A percentile compares a stretch with the other conserved stretches of the same genome.
These are phyloP conservation scores for Valencia hispanica DNA, from an alignment of 2,797 vertebrate species.

Conservation along the genomic window DNA sequence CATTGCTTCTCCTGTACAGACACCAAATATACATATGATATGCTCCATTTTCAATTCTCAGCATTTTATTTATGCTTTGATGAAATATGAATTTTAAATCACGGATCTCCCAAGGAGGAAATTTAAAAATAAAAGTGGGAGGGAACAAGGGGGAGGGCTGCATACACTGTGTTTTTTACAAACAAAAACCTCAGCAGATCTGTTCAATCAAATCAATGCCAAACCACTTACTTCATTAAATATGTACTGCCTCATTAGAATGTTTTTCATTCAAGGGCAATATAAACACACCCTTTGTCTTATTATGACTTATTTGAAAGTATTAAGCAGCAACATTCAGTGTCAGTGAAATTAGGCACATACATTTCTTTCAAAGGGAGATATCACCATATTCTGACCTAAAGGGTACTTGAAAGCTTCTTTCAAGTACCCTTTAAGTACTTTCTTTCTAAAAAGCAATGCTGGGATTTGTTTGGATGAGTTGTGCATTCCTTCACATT, in stretches of 20 bases:
- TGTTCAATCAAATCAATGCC: conserved; percentile 60
- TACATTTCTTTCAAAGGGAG: not conserved
- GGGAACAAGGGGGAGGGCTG: conserved; percentile 18
- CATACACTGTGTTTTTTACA: conserved; percentile 32
- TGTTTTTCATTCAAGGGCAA: conserved; percentile 43
- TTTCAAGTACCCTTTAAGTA: conserved; percentile 28
- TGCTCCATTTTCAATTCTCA: conserved; percentile 55
- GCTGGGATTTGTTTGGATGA: conserved; percentile 20
- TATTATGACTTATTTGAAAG: conserved; percentile 33
- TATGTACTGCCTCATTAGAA: conserved; percentile 36
- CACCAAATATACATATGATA: conserved; percentile 46
- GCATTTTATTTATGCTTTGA: conserved; percentile 65
- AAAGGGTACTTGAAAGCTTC: conserved; percentile 44
- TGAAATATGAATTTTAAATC: conserved; percentile 69
- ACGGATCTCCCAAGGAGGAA: conserved; percentile 52
- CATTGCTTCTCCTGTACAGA: conserved; percentile 29
- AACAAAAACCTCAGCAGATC: conserved; percentile 64
- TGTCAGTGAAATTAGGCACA: conserved; percentile 35
- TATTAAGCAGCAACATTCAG: conserved; percentile 17
- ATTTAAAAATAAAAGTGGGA: conserved; percentile 50
- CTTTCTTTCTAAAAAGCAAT: conserved; percentile 30
- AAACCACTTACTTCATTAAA: conserved; percentile 42
- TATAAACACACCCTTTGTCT: conserved; percentile 32
- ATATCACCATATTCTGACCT: not conserved
- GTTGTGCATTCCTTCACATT: not conserved